Base-by-base conservation (phyloP, 1,140 invertebrate species). In the Eubasilissa regina region DNA sequence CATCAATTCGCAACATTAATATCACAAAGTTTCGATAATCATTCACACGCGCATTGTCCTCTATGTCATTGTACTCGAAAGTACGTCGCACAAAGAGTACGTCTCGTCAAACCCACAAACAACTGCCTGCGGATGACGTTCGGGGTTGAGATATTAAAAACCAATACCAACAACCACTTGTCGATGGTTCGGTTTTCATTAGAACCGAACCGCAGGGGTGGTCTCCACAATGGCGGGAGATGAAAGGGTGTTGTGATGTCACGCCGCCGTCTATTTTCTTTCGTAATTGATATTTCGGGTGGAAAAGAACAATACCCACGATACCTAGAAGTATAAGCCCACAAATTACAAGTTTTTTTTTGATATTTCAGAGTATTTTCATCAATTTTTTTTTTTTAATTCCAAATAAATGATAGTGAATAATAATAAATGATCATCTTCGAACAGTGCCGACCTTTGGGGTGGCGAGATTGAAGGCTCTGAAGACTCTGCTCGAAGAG, bases 141-240 rank as follows among this genome's bases (percentile, higher is more conserved):
- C 68, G 25, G 68, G 68, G 68, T 55, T 73, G 68, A 73, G 68
- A 73, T 73, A 73, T 73, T 73, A 73, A 73, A 73, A 73, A 73
- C 68, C 68, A 53, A 73, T 73, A 73, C 47, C 68, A 55, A 55
- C 68, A 73, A 73, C 68, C 68, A 73, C 68, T 73, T 73, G 68
- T 73, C 68, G 47, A 19, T 19, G 60, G 60, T 17, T 48, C 10
- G 66, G 17, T 70, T 70, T 48, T 48, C 44, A 70, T 70, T 21
- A 70, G 44, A 48, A 70, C 4, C 66, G 21, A 8, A 15, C 43
- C 45, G 21, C n/a, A 25, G 35, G 68, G 68, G 68, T 35, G 19
- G 48, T 21, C 9, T 10, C 8, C 15, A 73, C 68, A 73, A 73
- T 13, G 68, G 68, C 12, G 4, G 68, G 21, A 43, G 68, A 73